Base-by-base conservation (phyloP, 2,797 vertebrate species). In the Poeciliopsis presidionis region DNA sequence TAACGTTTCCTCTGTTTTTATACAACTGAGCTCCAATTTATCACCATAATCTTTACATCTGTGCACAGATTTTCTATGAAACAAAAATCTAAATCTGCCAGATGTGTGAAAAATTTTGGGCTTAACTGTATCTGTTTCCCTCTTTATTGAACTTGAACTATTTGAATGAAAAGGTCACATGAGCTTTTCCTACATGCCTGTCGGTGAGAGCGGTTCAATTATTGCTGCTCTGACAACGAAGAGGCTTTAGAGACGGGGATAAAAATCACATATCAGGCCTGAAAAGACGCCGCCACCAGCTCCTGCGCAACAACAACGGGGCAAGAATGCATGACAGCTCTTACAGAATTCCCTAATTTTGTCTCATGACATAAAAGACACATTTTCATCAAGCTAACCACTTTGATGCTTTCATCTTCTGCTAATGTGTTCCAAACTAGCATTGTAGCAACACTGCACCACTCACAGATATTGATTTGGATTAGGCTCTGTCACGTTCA, bases 381-480 rank as follows among this genome's bases (percentile, higher is more conserved):
- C 93, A 89, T 92, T 94, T 93, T 93, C 84, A 91, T 93, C 90
- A 86, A 75, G 89, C 90, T 84, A 89, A 90, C 90, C 91, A 90
- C 90, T 93, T 92, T 89, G 84, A 92, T 79, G 92, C 92, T 95
- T 94, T 94, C 93, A 94, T 95, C 93, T 93, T 86, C 49, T 6
- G 36, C 93, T 92, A 94, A 93, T 93, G 88, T 91, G 90, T 90
- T 93, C 89, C 88, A 90, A 88, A 87, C 90, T 79, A 85, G 93
- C 86, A 92, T 90, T 91, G 92, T 87, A 91, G 88, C 90, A 91
- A 90, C 93, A 90, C 89, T 84, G 83, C 74, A 88, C 88, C 87
- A 91, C 92, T 94, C 91, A 93, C 85, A 91, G 89, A 92, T 93
- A 95, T 94, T 93, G 94, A 95, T 94, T 93, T 91, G 93, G 92